A percentile compares a stretch with the other conserved stretches of the same genome.
These are phyloP conservation scores for Lanius ludovicianus DNA, from an alignment of 2,113 vertebrate genomes.

Conservation along the genomic window DNA sequence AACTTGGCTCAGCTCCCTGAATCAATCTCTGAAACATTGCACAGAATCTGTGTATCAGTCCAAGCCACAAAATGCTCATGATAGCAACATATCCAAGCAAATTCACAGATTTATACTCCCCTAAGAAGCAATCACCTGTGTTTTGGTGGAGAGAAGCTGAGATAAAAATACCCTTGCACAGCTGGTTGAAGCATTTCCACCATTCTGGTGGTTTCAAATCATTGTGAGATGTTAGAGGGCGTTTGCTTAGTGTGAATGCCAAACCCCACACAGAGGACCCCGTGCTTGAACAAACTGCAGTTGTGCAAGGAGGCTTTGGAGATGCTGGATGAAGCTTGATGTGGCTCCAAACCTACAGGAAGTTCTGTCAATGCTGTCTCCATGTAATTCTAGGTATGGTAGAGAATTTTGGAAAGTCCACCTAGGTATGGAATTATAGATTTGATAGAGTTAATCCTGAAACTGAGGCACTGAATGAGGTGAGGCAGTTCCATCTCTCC, in stretches of 20 bases:
- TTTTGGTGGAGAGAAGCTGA: not conserved
- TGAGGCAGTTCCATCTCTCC: not conserved
- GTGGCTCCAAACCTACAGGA: not conserved
- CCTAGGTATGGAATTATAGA: not conserved
- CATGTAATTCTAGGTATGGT: not conserved
- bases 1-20: not conserved
- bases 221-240: not conserved
- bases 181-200: not conserved
- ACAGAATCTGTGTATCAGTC: not conserved
- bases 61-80: not conserved
- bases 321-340: not conserved
- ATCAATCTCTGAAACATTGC: not conserved
- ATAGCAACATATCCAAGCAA: not conserved
- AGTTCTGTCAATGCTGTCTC: not conserved
- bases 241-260: not conserved
- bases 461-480: not conserved
- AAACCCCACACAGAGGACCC: not conserved
- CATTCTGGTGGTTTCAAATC: not conserved
- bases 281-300: not conserved
- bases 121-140: not conserved
- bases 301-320: not conserved
- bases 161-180: not conserved
- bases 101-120: not conserved
- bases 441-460: not conserved
- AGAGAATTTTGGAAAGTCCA: not conserved